Conservation (phyloP, 2,113 vertebrate genomes). For the Salminus brasiliensis region DNA sequence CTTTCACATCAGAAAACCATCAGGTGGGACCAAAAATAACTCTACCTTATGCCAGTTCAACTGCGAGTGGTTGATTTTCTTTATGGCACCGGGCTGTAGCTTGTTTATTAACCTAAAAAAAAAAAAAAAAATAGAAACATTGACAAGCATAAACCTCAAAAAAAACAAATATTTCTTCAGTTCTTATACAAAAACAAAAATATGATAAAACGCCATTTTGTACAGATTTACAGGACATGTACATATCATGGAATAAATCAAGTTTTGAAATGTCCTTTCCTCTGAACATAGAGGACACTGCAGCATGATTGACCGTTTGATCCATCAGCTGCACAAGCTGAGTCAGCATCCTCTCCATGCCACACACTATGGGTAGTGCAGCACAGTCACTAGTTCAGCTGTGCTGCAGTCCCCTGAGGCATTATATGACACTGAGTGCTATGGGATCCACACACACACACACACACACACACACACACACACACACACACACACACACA, state of each 20-base stretch:
- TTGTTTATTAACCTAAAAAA: conserved; percentile 90
- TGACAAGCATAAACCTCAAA: too few relatives aligned
- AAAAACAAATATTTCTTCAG: too few relatives aligned
- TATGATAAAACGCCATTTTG: neutral
- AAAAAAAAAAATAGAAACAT: conserved; percentile 19
- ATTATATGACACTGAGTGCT: neutral
- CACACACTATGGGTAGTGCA: neutral
- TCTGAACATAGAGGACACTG: neutral
- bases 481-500: conserved; percentile 22
- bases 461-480: conserved; percentile 27
- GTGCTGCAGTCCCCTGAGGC: neutral
- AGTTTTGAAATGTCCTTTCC: neutral
- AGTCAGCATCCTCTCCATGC: neutral
- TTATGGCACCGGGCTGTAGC: conserved; percentile 88
- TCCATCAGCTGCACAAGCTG: neutral
- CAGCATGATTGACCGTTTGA: neutral
- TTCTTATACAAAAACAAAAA: too few relatives aligned
- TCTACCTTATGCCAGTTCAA: conserved; percentile 98
- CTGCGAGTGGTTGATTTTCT: conserved; percentile 93
- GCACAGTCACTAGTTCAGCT: neutral
- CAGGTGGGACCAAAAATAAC: conserved; percentile 3
- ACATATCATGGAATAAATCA: neutral
- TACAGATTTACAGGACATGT: neutral
- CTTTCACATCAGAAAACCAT: neutral
- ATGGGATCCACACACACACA: conserved; percentile 15